Conservation (phyloP, 2,797 vertebrate genomes). For the Notolabrus celidotus region DNA sequence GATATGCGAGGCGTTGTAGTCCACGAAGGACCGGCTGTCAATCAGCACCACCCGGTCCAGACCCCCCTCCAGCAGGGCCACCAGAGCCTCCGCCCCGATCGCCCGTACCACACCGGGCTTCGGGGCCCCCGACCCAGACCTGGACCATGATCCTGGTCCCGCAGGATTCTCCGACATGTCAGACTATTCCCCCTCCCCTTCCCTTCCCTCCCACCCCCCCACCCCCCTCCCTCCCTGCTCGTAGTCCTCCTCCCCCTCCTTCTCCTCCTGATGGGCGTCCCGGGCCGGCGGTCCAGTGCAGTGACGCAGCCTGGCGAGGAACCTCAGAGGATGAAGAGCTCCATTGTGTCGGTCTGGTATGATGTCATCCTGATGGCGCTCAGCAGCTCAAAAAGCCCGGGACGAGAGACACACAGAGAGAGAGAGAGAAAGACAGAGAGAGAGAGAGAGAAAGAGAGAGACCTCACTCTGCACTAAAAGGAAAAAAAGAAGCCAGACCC, state of each 20-base stretch:
- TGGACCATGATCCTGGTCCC: constrained; percentile 62
- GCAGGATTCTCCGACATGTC: constrained; percentile 48
- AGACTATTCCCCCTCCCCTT: neutral
- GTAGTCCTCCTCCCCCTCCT: constrained; percentile 20
- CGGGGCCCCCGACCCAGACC: constrained; percentile 37
- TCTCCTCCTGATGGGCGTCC: constrained; percentile 34
- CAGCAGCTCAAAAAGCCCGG: constrained; percentile 46
- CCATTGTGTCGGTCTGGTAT: constrained; percentile 85
- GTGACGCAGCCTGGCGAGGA: constrained; percentile 82
- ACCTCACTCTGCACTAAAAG: constrained; percentile 34
- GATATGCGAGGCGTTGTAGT: constrained; percentile 94
- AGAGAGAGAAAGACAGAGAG: constrained; percentile 2
- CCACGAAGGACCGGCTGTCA: constrained; percentile 96
- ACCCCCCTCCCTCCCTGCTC: constrained; percentile 26
- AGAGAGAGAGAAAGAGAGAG: constrained; percentile 3
- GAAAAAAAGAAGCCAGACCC: constrained; percentile 22
- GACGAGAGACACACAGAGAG: constrained; percentile 22
- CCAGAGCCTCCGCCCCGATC: constrained; percentile 89
- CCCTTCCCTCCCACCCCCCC: constrained; percentile 45
- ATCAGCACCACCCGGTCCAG: constrained; percentile 92
- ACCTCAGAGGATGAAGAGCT: constrained; percentile 89
- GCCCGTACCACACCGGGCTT: constrained; percentile 68
- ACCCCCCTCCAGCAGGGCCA: constrained; percentile 92
- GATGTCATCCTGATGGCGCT: constrained; percentile 89
- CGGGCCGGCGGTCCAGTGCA: constrained; percentile 71